Conservation (phyloP, 2,113 vertebrate species). For the Protobothrops mucrosquamatus region DNA sequence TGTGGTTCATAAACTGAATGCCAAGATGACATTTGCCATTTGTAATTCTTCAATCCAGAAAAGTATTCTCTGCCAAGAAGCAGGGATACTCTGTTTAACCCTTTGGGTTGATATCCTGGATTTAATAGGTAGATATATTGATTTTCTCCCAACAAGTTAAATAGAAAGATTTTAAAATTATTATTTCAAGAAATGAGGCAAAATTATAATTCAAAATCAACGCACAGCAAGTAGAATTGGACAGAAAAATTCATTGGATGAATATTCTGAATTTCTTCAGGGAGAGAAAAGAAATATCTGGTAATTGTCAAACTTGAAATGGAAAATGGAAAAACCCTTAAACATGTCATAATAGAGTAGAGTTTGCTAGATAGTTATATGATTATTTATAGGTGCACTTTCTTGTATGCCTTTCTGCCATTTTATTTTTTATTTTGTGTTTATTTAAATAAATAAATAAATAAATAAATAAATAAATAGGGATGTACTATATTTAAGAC, state of each 20-base stretch:
- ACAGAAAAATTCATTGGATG: not conserved
- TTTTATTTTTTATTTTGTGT: not conserved
- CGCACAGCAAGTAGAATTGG: not conserved
- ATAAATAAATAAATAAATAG: not conserved
- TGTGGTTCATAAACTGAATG: conserved; percentile 10
- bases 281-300: not conserved
- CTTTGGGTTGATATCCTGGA: conserved; percentile 11
- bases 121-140: not conserved
- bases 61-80: conserved; percentile 8
- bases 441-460: not conserved
- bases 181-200: conserved; percentile 31
- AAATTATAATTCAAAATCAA: conserved; percentile 19
- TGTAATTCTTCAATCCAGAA: conserved; percentile 40
- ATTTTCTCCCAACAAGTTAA: conserved; percentile 27
- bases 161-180: conserved; percentile 15
- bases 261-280: not conserved
- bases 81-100: conserved; percentile 16
- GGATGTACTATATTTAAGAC: not conserved
- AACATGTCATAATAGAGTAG: not conserved
- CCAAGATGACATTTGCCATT: conserved; percentile 53
- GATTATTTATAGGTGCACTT: not conserved
- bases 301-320: not conserved
- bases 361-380: not conserved
- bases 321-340: not conserved
- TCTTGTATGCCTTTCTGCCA: not conserved